Evolutionary conservation across 1,140 invertebrate genomes (phyloP).

Genomic region (Hyposmocoma kahamanoa): DNA sequence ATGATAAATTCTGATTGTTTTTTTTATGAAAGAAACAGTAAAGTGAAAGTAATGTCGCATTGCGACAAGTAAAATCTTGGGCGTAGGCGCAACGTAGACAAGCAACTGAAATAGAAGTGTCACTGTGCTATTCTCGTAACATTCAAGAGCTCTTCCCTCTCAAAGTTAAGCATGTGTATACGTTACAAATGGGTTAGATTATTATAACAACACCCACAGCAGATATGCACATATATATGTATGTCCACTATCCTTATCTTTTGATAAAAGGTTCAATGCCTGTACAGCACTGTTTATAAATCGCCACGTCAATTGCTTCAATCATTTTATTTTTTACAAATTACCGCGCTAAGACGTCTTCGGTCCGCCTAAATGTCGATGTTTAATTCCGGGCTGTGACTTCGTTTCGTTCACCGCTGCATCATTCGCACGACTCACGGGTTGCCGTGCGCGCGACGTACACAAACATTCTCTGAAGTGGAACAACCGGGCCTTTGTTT

Average conservation of each 20-base stretch:
- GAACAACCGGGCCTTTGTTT: slow-evolving; percentile 60
- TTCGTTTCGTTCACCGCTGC: slow-evolving; percentile 27
- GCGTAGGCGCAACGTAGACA: background rate
- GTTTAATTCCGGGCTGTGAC: too few species aligned
- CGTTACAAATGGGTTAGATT: slow-evolving; percentile 64
- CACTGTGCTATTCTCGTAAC: slow-evolving; percentile 40
- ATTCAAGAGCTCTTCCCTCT: too few species aligned
- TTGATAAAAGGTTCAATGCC: slow-evolving; percentile 58
- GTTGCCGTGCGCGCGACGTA: slow-evolving; percentile 36
- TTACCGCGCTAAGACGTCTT: too few species aligned
- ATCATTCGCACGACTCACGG: slow-evolving; percentile 31
- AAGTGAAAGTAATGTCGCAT: background rate
- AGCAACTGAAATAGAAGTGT: slow-evolving; percentile 38
- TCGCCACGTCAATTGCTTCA: too few species aligned
- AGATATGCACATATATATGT: too few species aligned
- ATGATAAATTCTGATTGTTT: background rate
- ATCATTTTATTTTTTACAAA: too few species aligned
- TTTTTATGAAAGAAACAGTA: background rate
- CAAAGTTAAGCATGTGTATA: too few species aligned
- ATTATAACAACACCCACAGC: slow-evolving; percentile 24
- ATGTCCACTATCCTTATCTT: background rate
- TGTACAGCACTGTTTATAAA: too few species aligned
- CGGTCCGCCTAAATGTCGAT: slow-evolving; percentile 32
- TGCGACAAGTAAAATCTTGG: background rate
- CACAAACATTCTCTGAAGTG: slow-evolving; percentile 59